These are phyloP conservation scores for Drosophila miranda DNA, from an alignment of 1,140 invertebrate species.

Conservation along the genomic window DNA sequence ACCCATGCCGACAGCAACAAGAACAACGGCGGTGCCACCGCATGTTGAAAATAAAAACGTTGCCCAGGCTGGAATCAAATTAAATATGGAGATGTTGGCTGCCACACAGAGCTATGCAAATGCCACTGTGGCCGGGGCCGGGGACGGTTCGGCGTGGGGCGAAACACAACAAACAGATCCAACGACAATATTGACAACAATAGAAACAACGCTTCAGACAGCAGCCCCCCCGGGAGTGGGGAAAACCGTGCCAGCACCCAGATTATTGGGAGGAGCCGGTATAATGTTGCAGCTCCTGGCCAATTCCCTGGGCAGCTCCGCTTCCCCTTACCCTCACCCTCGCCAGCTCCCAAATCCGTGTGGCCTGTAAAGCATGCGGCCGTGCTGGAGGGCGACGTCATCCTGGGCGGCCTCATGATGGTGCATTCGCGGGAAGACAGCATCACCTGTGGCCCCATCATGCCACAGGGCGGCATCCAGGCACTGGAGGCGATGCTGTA, in stretches of 20 bases:
- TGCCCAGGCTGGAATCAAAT: constrained; percentile 26
- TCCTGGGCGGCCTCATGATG: constrained; percentile 97
- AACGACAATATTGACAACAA: constrained; percentile 19
- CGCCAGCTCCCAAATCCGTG: constrained; percentile 10
- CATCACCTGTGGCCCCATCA: constrained; percentile 93
- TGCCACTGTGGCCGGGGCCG: constrained; percentile 25
- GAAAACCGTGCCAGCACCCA: constrained; percentile 50
- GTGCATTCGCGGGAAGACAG: constrained; percentile 94
- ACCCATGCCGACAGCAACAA: constrained; percentile 4
- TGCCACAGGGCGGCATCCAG: constrained; percentile 96
- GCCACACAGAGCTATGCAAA: constrained; percentile 39
- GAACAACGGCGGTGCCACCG: constrained; percentile 8
- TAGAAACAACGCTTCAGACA: constrained; percentile 23
- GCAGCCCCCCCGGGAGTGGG: constrained; percentile 13
- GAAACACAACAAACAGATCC: constrained; percentile 15
- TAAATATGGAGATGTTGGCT: constrained; percentile 31
- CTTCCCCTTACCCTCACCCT: too few species aligned
- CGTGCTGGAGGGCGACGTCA: constrained; percentile 91
- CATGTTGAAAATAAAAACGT: constrained; percentile 37
- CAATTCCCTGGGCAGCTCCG: constrained; percentile 40
- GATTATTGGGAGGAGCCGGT: constrained; percentile 16
- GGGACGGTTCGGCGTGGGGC: constrained; percentile 4
- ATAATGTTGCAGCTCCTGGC: constrained; percentile 34
- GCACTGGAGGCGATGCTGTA: constrained; percentile 96
- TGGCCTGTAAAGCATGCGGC: constrained; percentile 95